Evolutionary conservation across 2,888 invertebrate genomes (phyloP).

Genomic region (Parelbella ahira): DNA sequence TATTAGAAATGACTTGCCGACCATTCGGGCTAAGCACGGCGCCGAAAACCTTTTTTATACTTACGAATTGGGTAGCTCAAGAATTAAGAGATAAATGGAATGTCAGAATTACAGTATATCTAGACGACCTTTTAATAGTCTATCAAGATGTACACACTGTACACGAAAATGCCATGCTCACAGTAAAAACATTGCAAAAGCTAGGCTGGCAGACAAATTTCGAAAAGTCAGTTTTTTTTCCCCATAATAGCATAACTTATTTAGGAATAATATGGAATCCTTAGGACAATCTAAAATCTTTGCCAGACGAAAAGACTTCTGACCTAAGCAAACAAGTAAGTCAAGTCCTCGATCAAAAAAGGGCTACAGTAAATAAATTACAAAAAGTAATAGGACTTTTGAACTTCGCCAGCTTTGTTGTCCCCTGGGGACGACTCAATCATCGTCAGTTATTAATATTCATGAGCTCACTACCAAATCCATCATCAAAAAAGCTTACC

Average conservation of each 20-base stretch:
- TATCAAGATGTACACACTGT: slow-evolving; percentile 20
- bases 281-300: background rate
- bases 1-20: slow-evolving; percentile 29
- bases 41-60: slow-evolving; percentile 27
- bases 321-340: background rate
- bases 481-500: background rate
- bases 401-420: slow-evolving; percentile 28
- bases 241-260: slow-evolving; percentile 6
- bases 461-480: background rate
- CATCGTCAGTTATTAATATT: slow-evolving; percentile 12
- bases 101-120: slow-evolving; percentile 29
- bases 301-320: slow-evolving; percentile 4
- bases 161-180: background rate
- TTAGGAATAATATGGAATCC: slow-evolving; percentile 11
- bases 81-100: slow-evolving; percentile 28
- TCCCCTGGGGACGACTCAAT: slow-evolving; percentile 25
- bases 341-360: too few relatives aligned
- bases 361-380: background rate
- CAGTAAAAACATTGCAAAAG: slow-evolving; percentile 4
- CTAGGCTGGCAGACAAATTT: slow-evolving; percentile 28
- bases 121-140: slow-evolving; percentile 31
- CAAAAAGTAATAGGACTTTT: slow-evolving; percentile 25
- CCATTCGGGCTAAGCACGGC: slow-evolving; percentile 30
- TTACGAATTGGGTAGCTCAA: slow-evolving; percentile 34
- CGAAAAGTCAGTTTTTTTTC: slow-evolving; percentile 11